Evolutionary conservation across 2,113 vertebrate genomes (phyloP), one percentile per base, ranked within the genome.

Genomic region (Pollachius pollachius): DNA sequence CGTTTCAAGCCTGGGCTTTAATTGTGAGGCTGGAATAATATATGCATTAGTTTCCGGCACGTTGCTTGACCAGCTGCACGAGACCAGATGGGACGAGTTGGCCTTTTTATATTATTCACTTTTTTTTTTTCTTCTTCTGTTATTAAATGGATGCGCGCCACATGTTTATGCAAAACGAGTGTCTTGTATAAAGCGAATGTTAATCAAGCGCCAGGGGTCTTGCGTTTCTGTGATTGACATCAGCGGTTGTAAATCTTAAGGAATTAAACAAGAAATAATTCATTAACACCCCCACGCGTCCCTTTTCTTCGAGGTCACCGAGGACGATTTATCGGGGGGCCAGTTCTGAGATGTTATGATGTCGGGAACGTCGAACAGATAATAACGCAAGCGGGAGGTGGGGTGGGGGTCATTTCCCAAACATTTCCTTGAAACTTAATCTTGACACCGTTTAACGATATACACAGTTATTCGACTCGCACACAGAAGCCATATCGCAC

Each of bases 21-120:
- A 82, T 66, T 80, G 67, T 73, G 72, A 41, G 82, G 81, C 77
- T 80, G 73, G 0, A 73, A 87, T 82, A 41, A 41, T 41, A 7
- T 41, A 41, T 41, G 5, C 5, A 5, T 41, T 41, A 5, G 3
- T 41, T 85, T 80, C 86, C 67, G 74, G 73, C 76, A 13, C 15
- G 75, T 79, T 86, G 76, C 87, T 66, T 81, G 83, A 84, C 87
- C 82, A 82, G 85, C 84, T 90, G 83, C 79, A 82, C 85, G 83
- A 11, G 61, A 62, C 13, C 76, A 6, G 68, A 61, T 15, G 74
- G 70, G 82, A 81, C 79, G 81, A 65, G 68, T 77, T 68, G 60
- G 64, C 77, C 65, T 84, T 85, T 79, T 83, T 79, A 56, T 65
- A 83, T 64, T 77, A 88, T 80, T 69, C 71, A 85, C 1, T 4